Percentiles rank a stretch among this genome's conserved stretches.
These are phyloP conservation scores for Ricordea florida DNA, from an alignment of 92 coral and sea anemone species.

Conservation along the genomic window DNA sequence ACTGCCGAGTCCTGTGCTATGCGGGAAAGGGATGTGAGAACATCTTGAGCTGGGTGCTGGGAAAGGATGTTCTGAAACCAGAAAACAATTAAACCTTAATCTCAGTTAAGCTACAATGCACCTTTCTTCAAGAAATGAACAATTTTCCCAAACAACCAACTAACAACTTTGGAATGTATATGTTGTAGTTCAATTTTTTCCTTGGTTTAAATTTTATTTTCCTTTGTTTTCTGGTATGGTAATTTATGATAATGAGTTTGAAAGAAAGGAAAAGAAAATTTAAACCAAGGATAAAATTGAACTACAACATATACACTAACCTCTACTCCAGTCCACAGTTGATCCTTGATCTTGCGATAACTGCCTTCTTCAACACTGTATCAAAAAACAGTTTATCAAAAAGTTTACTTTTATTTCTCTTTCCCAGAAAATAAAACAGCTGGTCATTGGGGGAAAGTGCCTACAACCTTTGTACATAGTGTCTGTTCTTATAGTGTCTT, in stretches of 20 bases:
- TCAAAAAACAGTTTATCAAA: too few relatives aligned
- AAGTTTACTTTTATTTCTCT: too few relatives aligned
- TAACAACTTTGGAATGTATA: too few relatives aligned
- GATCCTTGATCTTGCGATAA: slow-evolving; percentile 64
- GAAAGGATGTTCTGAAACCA: slow-evolving; percentile 57
- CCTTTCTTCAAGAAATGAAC: background rate
- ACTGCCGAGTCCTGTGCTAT: slow-evolving; percentile 85
- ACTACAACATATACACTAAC: slow-evolving; percentile 21
- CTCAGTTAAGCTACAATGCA: background rate
- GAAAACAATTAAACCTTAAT: background rate
- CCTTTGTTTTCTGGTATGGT: too few relatives aligned
- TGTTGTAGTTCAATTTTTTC: too few relatives aligned
- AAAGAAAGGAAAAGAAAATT: background rate
- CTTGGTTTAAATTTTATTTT: too few relatives aligned
- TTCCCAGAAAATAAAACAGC: too few relatives aligned
- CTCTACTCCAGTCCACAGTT: slow-evolving; percentile 95
- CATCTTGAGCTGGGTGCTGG: slow-evolving; percentile 74
- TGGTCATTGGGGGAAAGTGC: too few relatives aligned
- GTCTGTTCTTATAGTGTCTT: too few relatives aligned
- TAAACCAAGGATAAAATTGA: background rate
- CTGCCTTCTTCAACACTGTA: slow-evolving; percentile 2
- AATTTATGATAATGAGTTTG: too few relatives aligned
- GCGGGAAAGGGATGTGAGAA: slow-evolving; percentile 72
- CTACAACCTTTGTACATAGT: too few relatives aligned
- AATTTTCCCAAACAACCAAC: background rate